Evolutionary conservation across 2,888 invertebrate genomes (phyloP), one percentile per base, ranked within the genome.

Genomic region (Prosapia bicincta): DNA sequence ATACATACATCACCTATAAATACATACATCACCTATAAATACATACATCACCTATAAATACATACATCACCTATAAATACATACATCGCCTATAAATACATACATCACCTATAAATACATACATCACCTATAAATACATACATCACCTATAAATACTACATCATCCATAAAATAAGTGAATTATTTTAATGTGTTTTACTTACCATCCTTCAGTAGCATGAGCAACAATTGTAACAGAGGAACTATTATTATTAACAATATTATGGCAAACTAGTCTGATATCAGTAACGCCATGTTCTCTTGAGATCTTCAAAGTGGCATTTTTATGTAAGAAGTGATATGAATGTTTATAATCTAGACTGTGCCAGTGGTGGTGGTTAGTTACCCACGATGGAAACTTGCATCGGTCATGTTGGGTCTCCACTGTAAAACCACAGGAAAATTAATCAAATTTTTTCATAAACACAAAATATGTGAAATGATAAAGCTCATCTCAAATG

Each of bases 351-450:
- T 92, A 91, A 82, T 94, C 93, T 76, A 94, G 84, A 76, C 92
- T 92, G 84, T 91, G 90, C 94, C 94, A 94, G 23, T 72, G 72
- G 13, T 66, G 26, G 80, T 92, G 91, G 74, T 91, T 89, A 79
- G 92, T 91, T 78, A 94, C 90, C 93, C 94, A 94, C 13, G 87
- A 83, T 0, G 94, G 94, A 85, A 93, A 94, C 83, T 91, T 92
- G 84, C 94, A 94, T 77, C 90, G 88, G 81, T 89, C 90, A 84
- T 92, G 92, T 78, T 91, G 91, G 80, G 91, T 91, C 81, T 93
- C 93, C 76, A 90, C 93, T 92, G 85, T 20, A 84, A 84, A 78
- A 69, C 79, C 72, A 73, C n/a, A n/a, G n/a, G n/a, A n/a, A n/a
- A n/a, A n/a, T n/a, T n/a, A n/a, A n/a, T n/a, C n/a, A n/a, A n/a